Conservation (phyloP, 2,113 vertebrate genomes). For the Nannobrachium achirus region DNA sequence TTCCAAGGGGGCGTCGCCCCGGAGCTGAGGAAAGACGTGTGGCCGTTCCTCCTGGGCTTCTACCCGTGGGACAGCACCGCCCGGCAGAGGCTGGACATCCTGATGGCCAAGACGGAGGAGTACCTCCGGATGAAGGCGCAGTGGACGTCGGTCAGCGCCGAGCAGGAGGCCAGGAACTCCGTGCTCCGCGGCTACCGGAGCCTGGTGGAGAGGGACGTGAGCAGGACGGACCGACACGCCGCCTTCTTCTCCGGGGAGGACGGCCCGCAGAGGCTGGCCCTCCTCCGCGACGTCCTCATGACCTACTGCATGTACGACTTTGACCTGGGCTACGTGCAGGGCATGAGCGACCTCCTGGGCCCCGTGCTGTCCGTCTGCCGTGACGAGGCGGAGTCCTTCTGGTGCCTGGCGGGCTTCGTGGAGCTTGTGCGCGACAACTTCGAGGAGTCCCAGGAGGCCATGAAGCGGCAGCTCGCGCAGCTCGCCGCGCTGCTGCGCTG, state of each 20-base stretch:
- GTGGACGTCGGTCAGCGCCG: slow-evolving; percentile 91
- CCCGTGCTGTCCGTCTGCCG: slow-evolving; percentile 88
- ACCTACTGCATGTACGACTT: slow-evolving; percentile 97
- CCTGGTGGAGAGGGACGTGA: slow-evolving; percentile 91
- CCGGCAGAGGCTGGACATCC: slow-evolving; percentile 82
- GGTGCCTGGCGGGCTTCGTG: slow-evolving; percentile 94
- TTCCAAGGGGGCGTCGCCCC: slow-evolving; percentile 88
- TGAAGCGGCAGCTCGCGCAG: slow-evolving; percentile 91
- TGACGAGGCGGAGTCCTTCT: slow-evolving; percentile 94
- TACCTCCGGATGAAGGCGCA: slow-evolving; percentile 95
- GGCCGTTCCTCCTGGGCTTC: slow-evolving; percentile 91
- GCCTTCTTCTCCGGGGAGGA: slow-evolving; percentile 90
- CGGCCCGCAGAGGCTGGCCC: slow-evolving; percentile 85
- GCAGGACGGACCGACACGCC: slow-evolving; percentile 88
- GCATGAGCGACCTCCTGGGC: slow-evolving; percentile 93
- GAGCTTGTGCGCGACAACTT: slow-evolving; percentile 92
- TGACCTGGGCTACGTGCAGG: slow-evolving; percentile 93
- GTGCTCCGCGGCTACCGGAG: slow-evolving; percentile 88
- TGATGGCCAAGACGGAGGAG: slow-evolving; percentile 88
- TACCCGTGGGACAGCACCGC: slow-evolving; percentile 86
- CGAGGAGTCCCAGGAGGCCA: slow-evolving; percentile 93
- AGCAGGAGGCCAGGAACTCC: slow-evolving; percentile 91
- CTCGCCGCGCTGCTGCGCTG: slow-evolving; percentile 85
- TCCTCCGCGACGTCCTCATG: slow-evolving; percentile 89
- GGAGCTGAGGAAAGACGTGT: slow-evolving; percentile 84